Evolutionary conservation across 2,113 vertebrate species (phyloP).

Genomic region (Empidonax traillii): DNA sequence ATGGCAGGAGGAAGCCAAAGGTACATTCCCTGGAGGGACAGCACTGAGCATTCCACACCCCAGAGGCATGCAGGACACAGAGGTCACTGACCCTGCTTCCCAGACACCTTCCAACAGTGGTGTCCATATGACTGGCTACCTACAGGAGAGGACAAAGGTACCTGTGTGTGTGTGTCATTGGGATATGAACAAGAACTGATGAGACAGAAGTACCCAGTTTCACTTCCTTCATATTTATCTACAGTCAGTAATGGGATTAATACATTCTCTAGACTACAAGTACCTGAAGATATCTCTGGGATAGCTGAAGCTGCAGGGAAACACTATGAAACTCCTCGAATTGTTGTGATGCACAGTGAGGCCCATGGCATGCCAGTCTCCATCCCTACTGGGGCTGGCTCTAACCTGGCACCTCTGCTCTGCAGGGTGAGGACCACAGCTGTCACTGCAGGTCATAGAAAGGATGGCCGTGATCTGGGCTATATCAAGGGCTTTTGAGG

Average conservation of each 20-base stretch:
- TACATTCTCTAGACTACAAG: neutral
- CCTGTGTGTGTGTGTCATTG: neutral
- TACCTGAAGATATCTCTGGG: neutral
- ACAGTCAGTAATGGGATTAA: neutral
- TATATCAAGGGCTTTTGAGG: neutral
- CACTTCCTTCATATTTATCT: neutral
- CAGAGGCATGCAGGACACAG: rapidly evolving
- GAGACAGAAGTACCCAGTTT: neutral
- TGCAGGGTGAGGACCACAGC: rapidly evolving
- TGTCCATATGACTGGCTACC: rapidly evolving
- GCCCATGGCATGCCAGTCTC: neutral
- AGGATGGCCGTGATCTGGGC: rapidly evolving
- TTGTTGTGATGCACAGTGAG: neutral
- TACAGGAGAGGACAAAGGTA: neutral
- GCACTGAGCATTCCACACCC: neutral
- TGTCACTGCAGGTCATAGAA: neutral
- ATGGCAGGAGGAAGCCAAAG: neutral
- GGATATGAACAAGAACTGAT: neutral
- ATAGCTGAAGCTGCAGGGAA: neutral
- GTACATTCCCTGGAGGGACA: neutral
- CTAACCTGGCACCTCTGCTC: neutral
- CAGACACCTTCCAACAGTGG: neutral
- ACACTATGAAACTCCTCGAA: too few relatives aligned
- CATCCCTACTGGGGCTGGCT: neutral
- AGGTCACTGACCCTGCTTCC: neutral